These are phyloP conservation scores for Oithona nana DNA, from an alignment of 2,888 invertebrate species.

Conservation along the genomic window DNA sequence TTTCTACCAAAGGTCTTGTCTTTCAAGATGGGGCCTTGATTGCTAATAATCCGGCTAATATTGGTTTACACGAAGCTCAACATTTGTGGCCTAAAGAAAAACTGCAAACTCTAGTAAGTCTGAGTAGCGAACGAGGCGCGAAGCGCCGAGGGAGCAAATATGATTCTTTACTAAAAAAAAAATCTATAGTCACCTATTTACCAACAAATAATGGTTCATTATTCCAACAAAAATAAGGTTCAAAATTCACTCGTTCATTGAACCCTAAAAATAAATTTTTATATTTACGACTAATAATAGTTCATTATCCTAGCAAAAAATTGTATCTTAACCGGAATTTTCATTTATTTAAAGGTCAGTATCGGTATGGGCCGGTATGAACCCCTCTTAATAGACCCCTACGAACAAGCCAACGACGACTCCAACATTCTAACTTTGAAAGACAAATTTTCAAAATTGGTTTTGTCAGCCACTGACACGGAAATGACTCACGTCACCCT, in stretches of 20 bases:
- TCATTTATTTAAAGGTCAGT: no score
- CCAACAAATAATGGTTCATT: no score
- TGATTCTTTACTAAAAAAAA: no score
- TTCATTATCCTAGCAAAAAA: no score
- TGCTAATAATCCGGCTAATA: slow-evolving; percentile 70
- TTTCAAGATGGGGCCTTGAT: slow-evolving; percentile 63
- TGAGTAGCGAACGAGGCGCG: no score
- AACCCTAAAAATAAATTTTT: no score
- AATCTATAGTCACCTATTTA: no score
- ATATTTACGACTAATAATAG: no score
- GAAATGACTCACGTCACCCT: slow-evolving; percentile 60
- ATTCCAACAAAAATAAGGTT: no score
- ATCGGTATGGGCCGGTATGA: slow-evolving; percentile 47
- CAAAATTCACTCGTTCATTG: no score
- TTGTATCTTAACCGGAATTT: no score
- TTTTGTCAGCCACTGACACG: slow-evolving; percentile 69
- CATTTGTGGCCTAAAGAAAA: slow-evolving; percentile 55
- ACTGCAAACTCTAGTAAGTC: slow-evolving; percentile 42
- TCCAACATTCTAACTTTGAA: slow-evolving; percentile 42
- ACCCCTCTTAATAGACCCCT: slow-evolving; percentile 22
- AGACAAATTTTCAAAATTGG: slow-evolving; percentile 55
- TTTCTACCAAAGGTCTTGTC: slow-evolving; percentile 43
- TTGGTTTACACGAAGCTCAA: slow-evolving; percentile 69
- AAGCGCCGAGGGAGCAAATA: no score
- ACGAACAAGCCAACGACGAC: slow-evolving; percentile 22